Percentiles rank a stretch among this genome's conserved stretches.
These are phyloP conservation scores for Paradoxurus hermaphroditus DNA, from an alignment of 2,113 vertebrate species.

Conservation along the genomic window DNA sequence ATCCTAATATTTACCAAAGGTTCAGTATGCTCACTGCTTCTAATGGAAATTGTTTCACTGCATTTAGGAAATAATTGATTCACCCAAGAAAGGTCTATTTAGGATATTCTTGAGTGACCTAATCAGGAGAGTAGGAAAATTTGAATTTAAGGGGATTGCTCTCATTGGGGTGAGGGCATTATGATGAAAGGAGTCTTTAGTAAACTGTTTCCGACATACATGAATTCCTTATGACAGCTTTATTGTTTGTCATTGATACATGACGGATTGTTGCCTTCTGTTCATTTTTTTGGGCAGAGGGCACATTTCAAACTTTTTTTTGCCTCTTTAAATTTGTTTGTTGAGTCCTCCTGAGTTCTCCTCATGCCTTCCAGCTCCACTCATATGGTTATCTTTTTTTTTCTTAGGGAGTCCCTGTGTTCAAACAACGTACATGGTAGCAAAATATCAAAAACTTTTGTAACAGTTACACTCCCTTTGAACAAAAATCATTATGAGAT, in stretches of 20 bases:
- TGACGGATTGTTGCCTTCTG: not conserved
- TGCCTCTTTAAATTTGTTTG: constrained; percentile 10
- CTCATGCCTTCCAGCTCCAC: not conserved
- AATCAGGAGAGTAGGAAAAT: not conserved
- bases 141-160: constrained; percentile 7
- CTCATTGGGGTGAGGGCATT: not conserved
- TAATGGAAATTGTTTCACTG: not conserved
- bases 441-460: constrained; percentile 12
- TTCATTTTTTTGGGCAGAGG: not conserved
- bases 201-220: not conserved
- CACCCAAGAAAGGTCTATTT: not conserved
- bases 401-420: not conserved
- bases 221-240: not conserved
- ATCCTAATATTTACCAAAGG: constrained; percentile 1
- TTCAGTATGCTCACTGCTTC: not conserved
- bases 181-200: not conserved
- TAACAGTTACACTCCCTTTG: not conserved
- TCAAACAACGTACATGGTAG: not conserved
- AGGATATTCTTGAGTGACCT: not conserved
- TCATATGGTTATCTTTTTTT: not conserved
- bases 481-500: not conserved
- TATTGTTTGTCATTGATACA: not conserved
- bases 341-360: not conserved
- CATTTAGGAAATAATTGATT: constrained; percentile 4
- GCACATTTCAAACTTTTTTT: not conserved